Base-by-base conservation (phyloP, 2,113 vertebrate species). In the Speoplatyrhinus poulsoni region DNA sequence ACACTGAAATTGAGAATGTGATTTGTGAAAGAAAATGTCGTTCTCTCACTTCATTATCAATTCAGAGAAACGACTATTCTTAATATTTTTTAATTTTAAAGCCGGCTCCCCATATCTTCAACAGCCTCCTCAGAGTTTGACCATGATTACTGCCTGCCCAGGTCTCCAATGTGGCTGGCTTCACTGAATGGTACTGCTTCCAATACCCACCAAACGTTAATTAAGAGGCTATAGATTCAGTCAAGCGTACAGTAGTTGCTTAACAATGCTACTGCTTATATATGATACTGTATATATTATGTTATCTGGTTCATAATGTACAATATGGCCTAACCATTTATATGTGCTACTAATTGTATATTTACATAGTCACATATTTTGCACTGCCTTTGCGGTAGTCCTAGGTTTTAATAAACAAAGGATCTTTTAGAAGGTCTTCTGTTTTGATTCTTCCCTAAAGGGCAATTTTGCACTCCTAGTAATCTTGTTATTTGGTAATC, bases 81-180 rank as follows among this genome's bases (percentile, higher is more conserved):
- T 87, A 75, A 80, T 68, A 67, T 72, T 81, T 53, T 58, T 82
- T 88, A 75, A 80, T 89, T 83, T 87, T 90, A 87, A 91, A 93
- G 90, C 86, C 77, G 75, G 81, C 88, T 89, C 87, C 88, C 85
- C 83, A 56, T 93, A 90, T 93, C 84, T 91, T 83, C 90, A 85
- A 91, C 92, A 94, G 93, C 90, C 83, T 83, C 79, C 84, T 69
- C 88, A 85, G 84, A 86, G 79, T 89, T 90, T 91, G 93, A 93
- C 89, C 93, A 94, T 88, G 89, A 91, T 92, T 93, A 93, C 92
- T 93, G 89, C 90, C 84, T 89, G 86, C 85, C 87, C 82, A 87
- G 90, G 85, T 90, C 88, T 90, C 41, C 92, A 87, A 85, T 89
- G 71, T 89, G 88, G 88, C 88, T 86, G 85, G 82, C 87, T 82